Evolutionary conservation across 1,140 invertebrate species (phyloP).

Genomic region (Bradynema listronoti): DNA sequence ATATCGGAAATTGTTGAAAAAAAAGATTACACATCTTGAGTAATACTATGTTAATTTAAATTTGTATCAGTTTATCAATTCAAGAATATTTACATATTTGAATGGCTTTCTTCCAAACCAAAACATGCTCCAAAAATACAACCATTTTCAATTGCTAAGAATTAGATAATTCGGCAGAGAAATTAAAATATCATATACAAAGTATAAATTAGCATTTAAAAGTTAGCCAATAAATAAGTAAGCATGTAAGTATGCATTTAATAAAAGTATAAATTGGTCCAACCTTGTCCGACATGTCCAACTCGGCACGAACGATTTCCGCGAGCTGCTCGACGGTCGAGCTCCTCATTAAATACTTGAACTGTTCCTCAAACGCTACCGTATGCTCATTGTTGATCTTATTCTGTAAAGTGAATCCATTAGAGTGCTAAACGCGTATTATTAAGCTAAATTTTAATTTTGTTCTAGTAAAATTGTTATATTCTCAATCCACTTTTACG

Average conservation of each 20-base stretch:
- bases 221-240: background rate
- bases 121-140: background rate
- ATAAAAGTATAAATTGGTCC: background rate
- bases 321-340: background rate
- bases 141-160: background rate
- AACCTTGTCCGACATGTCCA: constrained; percentile 10
- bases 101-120: background rate
- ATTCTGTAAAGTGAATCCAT: background rate
- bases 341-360: constrained; percentile 1
- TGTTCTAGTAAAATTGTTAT: no score
- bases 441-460: no score
- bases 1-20: background rate
- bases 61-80: background rate
- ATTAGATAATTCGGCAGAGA: background rate
- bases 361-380: constrained; percentile 1
- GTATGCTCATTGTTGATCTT: background rate
- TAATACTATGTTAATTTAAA: background rate
- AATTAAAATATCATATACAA: background rate
- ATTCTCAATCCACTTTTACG: background rate
- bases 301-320: background rate
- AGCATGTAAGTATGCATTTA: background rate
- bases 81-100: background rate
- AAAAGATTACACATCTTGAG: background rate
- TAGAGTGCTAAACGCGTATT: background rate
- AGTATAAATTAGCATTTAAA: background rate